These are phyloP conservation scores for Synanceia verrucosa DNA, from an alignment of 2,797 vertebrate species.

Conservation along the genomic window DNA sequence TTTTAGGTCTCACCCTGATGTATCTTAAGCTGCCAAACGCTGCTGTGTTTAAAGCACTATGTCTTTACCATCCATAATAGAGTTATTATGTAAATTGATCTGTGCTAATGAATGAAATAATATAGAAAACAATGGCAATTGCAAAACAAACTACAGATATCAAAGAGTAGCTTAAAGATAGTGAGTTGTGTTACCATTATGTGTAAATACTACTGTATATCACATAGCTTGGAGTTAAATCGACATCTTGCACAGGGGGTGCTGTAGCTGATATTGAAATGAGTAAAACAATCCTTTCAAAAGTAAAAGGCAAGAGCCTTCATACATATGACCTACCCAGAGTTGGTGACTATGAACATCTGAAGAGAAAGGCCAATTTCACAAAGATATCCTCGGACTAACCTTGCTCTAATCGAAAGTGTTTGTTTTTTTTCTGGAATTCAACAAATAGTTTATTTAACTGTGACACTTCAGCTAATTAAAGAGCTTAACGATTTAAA, in stretches of 20 bases:
- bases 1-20: background rate
- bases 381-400: background rate
- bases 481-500: background rate
- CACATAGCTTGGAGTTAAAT: background rate
- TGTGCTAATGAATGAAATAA: background rate
- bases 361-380: background rate
- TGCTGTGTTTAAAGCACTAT: background rate
- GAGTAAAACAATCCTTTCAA: background rate
- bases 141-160: background rate
- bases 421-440: background rate
- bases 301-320: background rate
- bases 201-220: background rate
- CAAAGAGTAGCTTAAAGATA: background rate
- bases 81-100: background rate
- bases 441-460: background rate
- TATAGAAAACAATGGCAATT: background rate
- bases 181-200: background rate
- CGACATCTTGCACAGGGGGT: too few relatives aligned
- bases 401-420: too few relatives aligned
- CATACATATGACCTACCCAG: background rate
- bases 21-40: background rate
- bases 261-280: background rate
- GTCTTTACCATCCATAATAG: background rate
- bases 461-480: background rate
- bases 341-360: background rate